phyloP scores from a whole-genome alignment of 1,140 invertebrate genomes.

The Steinernema khuongi region DNA sequence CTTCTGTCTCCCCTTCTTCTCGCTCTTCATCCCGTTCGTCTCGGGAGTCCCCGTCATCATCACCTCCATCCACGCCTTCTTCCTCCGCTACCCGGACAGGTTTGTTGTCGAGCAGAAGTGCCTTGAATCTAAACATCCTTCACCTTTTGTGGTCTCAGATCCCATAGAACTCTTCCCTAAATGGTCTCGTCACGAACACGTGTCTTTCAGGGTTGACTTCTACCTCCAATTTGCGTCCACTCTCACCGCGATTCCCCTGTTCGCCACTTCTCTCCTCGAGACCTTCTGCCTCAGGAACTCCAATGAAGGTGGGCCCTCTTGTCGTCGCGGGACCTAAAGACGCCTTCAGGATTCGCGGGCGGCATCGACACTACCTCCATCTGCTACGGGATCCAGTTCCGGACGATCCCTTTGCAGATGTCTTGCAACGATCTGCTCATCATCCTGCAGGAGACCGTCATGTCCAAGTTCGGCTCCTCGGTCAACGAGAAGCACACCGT shows the following conservation, averaged over 20 bases:
- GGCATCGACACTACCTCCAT: not conserved
- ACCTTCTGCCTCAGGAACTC: not conserved
- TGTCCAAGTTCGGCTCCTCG: conserved; percentile 1
- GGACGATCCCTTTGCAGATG: not conserved
- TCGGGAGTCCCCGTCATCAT: not conserved
- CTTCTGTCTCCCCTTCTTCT: conserved; percentile 11
- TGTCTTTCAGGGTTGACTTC: not conserved
- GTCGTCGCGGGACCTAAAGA: not conserved
- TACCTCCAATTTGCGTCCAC: not conserved
- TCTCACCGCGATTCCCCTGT: not conserved
- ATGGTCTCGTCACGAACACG: too few species aligned
- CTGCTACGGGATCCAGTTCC: conserved; percentile 6
- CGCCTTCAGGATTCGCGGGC: not conserved
- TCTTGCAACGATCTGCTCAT: conserved; percentile 3
- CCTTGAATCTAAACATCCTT: too few species aligned
- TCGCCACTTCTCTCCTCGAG: not conserved
- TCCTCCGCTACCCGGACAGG: not conserved
- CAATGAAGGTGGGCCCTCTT: not conserved
- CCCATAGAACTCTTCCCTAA: too few species aligned
- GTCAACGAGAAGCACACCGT: conserved; percentile 4
- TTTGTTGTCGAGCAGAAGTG: not conserved
- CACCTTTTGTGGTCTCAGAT: too few species aligned
- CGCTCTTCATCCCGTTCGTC: not conserved
- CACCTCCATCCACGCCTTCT: conserved; percentile 5
- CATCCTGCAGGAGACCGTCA: not conserved